phyloP scores from a whole-genome alignment of 2,797 vertebrate genomes.

The Oceanodroma leucorhoa region DNA sequence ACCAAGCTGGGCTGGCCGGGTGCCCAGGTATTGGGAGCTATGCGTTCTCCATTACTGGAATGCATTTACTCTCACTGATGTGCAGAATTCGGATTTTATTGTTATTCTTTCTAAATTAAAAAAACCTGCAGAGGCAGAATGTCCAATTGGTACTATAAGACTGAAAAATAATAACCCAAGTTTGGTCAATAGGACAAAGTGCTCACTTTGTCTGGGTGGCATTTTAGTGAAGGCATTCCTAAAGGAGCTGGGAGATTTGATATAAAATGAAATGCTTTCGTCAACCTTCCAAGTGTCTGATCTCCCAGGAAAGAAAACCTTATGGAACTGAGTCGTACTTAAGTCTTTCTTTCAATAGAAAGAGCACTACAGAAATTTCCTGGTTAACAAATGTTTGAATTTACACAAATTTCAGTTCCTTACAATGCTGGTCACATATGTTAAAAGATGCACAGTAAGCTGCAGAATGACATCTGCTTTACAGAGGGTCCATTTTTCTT shows the following conservation, averaged over 20 bases:
- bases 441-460: not conserved
- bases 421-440: not conserved
- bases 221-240: not conserved
- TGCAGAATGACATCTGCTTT: not conserved
- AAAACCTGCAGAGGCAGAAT: not conserved
- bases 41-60: not conserved
- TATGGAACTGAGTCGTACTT: not conserved
- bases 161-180: not conserved
- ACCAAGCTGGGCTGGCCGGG: not conserved
- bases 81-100: not conserved
- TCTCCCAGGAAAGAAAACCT: not conserved
- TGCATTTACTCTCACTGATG: not conserved
- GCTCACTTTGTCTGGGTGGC: not conserved
- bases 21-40: not conserved
- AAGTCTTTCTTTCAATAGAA: not conserved
- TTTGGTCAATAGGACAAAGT: not conserved
- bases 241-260: not conserved
- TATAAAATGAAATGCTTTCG: not conserved
- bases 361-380: not conserved
- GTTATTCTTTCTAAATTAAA: slow-evolving; percentile 6
- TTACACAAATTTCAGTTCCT: not conserved
- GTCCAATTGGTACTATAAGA: not conserved
- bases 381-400: not conserved
- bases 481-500: not conserved
- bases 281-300: not conserved